These are phyloP conservation scores for Malacosoma neustria DNA, from an alignment of 2,888 invertebrate genomes.

Conservation along the genomic window DNA sequence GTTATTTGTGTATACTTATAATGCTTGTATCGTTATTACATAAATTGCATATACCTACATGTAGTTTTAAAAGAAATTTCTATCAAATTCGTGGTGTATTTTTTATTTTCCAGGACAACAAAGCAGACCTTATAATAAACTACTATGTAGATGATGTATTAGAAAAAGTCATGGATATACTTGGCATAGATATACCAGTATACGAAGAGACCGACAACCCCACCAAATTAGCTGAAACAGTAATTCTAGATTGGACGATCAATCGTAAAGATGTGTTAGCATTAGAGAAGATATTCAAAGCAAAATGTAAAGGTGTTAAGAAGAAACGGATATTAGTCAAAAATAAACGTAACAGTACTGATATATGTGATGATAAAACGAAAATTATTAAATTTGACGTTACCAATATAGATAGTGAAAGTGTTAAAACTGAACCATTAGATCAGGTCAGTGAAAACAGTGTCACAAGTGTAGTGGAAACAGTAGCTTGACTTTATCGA, in stretches of 20 bases:
- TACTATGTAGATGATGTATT: constrained; percentile 92
- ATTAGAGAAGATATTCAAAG: constrained; percentile 75
- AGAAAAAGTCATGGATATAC: constrained; percentile 80
- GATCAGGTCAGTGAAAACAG: too few relatives aligned
- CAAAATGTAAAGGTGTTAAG: constrained; percentile 62
- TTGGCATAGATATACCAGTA: constrained; percentile 83
- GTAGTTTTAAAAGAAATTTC: too few relatives aligned
- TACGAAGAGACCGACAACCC: constrained; percentile 81
- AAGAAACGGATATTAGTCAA: constrained; percentile 55
- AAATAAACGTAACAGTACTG: constrained; percentile 33
- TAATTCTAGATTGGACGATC: constrained; percentile 84
- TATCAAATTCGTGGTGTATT: too few relatives aligned
- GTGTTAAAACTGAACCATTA: neutral
- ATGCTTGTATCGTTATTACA: too few relatives aligned
- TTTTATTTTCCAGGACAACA: constrained; percentile 83
- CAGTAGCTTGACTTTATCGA: too few relatives aligned
- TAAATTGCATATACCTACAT: too few relatives aligned
- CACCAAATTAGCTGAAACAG: constrained; percentile 65
- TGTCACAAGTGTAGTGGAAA: too few relatives aligned
- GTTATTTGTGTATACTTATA: too few relatives aligned
- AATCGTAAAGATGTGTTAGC: constrained; percentile 72
- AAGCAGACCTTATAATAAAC: constrained; percentile 91
- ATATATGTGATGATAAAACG: constrained; percentile 27
- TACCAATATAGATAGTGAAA: neutral
- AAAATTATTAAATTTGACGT: constrained; percentile 46